Conservation (phyloP, 2,113 vertebrate genomes). For the Accipiter cooperii region DNA sequence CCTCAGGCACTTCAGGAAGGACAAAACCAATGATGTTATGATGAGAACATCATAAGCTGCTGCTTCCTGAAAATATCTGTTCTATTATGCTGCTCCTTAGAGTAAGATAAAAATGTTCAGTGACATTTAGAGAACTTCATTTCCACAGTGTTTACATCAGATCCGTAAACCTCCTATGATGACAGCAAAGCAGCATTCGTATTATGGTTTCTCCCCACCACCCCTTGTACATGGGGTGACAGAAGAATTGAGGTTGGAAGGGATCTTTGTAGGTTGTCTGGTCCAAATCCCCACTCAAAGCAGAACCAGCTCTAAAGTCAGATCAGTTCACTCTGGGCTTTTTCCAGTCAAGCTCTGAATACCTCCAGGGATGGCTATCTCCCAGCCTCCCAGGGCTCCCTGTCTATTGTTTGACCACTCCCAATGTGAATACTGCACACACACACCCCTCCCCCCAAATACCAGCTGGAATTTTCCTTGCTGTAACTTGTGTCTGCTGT, state of each 20-base stretch:
- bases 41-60: background rate
- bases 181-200: background rate
- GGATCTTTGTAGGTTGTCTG: background rate
- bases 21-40: background rate
- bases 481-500: background rate
- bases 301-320: background rate
- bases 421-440: background rate
- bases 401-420: background rate
- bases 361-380: background rate
- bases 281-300: background rate
- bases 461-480: background rate
- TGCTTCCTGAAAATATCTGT: background rate
- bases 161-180: background rate
- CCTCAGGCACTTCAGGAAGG: constrained; percentile 78
- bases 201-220: background rate
- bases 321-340: background rate
- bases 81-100: background rate
- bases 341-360: background rate
- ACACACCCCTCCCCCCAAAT: background rate
- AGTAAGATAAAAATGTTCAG: background rate
- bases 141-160: background rate
- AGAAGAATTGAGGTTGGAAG: background rate
- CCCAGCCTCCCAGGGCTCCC: background rate
- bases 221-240: background rate
- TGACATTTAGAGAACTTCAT: background rate